Conservation (phyloP, 1,140 invertebrate species). For the Colletes gigas region DNA sequence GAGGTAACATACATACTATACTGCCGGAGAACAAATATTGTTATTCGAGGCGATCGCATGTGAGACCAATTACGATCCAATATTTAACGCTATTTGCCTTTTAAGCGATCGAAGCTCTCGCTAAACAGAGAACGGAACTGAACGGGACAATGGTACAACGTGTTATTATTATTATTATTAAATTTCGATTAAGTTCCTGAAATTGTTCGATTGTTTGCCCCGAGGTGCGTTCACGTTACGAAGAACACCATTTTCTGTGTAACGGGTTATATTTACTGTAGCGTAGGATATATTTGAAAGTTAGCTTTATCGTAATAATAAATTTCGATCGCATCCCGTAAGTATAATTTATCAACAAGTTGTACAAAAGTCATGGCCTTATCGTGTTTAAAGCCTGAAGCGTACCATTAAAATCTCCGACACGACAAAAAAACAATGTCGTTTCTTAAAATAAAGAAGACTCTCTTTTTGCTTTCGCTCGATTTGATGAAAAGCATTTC, state of each 20-base stretch:
- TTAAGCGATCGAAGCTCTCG: not conserved
- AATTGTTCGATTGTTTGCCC: not conserved
- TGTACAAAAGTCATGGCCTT: not conserved
- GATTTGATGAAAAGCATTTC: not conserved
- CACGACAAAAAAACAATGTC: too few relatives aligned
- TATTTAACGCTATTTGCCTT: not conserved
- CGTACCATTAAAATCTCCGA: not conserved
- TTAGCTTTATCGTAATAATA: slow-evolving; percentile 14
- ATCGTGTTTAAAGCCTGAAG: not conserved
- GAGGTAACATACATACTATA: slow-evolving; percentile 22
- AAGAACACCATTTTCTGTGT: not conserved
- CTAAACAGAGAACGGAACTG: too few relatives aligned
- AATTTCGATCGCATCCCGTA: not conserved
- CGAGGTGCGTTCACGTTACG: not conserved
- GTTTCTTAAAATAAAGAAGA: not conserved
- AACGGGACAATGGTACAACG: not conserved
- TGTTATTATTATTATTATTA: not conserved
- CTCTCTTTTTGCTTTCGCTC: not conserved
- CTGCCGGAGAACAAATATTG: slow-evolving; percentile 13
- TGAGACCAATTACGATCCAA: not conserved
- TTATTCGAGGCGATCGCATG: not conserved
- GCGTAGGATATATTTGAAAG: not conserved
- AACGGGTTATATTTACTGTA: not conserved
- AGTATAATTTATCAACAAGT: not conserved
- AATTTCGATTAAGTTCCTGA: slow-evolving; percentile 11